Conservation (phyloP, 2,797 vertebrate genomes). For the Pipistrellus pygmaeus region DNA sequence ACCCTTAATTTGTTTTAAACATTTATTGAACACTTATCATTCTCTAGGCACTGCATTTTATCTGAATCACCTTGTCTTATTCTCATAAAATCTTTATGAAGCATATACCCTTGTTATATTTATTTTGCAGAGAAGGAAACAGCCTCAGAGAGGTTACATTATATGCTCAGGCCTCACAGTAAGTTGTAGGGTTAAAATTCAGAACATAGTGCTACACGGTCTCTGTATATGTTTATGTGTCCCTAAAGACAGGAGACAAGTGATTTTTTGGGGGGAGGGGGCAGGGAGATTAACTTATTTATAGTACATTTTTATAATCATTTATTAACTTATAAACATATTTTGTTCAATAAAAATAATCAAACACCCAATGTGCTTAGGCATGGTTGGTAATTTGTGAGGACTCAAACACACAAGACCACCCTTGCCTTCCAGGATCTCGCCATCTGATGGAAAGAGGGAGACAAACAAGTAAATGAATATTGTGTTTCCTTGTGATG, state of each 20-base stretch:
- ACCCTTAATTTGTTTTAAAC: constrained; percentile 25
- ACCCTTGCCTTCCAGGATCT: not conserved
- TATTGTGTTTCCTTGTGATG: not conserved
- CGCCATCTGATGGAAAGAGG: not conserved
- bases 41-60: not conserved
- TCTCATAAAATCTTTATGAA: constrained; percentile 45
- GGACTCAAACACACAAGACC: not conserved
- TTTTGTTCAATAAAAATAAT: constrained; percentile 20
- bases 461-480: not conserved
- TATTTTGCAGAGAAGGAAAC: constrained; percentile 50
- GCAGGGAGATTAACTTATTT: not conserved
- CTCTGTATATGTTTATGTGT: not conserved
- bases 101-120: not conserved
- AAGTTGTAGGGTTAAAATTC: not conserved
- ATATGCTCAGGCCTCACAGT: not conserved
- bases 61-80: not conserved
- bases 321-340: not conserved
- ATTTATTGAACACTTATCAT: not conserved
- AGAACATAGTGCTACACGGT: not conserved
- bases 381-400: not conserved
- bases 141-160: not conserved
- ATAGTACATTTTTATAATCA: not conserved
- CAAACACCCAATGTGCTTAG: not conserved
- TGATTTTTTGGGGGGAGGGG: not conserved
- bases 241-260: not conserved